A percentile compares a stretch with the other conserved stretches of the same genome.
Evolutionary conservation across 2,888 invertebrate genomes (phyloP).

Genomic region (Andrena bucephala): DNA sequence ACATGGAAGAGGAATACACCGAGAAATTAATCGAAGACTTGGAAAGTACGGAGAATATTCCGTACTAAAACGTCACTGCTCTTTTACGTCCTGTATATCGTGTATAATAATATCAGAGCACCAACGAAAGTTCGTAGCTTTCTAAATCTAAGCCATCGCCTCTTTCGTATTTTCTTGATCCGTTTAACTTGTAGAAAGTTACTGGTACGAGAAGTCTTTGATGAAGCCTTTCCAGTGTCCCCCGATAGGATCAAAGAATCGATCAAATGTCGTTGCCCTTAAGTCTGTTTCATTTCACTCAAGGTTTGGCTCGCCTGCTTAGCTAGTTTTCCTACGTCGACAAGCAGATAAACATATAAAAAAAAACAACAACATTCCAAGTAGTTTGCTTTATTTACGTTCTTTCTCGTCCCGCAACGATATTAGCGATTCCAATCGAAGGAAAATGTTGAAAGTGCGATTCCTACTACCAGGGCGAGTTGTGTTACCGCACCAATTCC

Average conservation of each 20-base stretch:
- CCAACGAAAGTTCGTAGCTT: not conserved
- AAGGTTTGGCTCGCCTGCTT: not conserved
- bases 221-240: constrained; percentile 55
- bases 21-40: constrained; percentile 25
- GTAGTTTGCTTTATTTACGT: not conserved
- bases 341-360: not conserved
- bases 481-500: constrained; percentile 34
- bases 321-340: constrained; percentile 2
- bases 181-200: not conserved
- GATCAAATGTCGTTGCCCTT: constrained; percentile 43
- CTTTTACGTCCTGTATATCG: constrained; percentile 27
- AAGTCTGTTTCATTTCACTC: constrained; percentile 23
- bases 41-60: constrained; percentile 29
- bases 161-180: not conserved
- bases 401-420: not conserved
- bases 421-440: too few species aligned
- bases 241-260: constrained; percentile 62
- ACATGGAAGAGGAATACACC: not conserved
- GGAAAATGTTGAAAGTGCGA: not conserved
- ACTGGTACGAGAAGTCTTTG: constrained; percentile 27
- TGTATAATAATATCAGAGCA: constrained; percentile 33
- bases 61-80: constrained; percentile 27
- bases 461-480: not conserved
- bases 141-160: not conserved
- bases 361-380: not conserved